Evolutionary conservation across 2,888 invertebrate genomes (phyloP).

Genomic region (Polietes domitor): DNA sequence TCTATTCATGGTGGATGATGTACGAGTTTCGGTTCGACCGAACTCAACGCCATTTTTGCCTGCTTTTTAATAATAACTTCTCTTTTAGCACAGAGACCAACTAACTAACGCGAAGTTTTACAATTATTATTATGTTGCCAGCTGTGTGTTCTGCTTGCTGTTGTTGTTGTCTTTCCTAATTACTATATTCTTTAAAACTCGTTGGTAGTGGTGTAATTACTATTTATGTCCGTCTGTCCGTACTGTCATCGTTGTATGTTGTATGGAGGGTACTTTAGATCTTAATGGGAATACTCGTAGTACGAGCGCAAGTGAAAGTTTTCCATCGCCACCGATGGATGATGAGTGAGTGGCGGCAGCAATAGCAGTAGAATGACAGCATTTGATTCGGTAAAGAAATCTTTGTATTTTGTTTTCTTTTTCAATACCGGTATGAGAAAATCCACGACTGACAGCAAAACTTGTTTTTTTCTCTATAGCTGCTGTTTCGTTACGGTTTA

Average conservation of each 20-base stretch:
- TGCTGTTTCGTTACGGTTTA: constrained; percentile 1
- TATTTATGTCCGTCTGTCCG: not conserved
- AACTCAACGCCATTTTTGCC: too few species aligned
- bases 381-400: constrained; percentile 44
- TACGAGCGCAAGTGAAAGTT: constrained; percentile 64
- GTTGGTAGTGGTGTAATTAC: constrained; percentile 1
- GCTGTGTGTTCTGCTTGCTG: too few species aligned
- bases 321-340: constrained; percentile 37
- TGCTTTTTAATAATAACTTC: not conserved
- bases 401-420: not conserved
- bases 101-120: not conserved
- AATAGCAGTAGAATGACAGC: constrained; percentile 48
- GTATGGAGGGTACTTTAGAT: not conserved
- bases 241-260: not conserved
- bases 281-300: not conserved
- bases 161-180: not conserved
- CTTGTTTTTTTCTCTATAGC: not conserved
- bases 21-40: too few species aligned
- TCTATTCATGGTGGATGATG: too few species aligned
- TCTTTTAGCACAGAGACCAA: not conserved
- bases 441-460: not conserved
- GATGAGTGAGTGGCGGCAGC: constrained; percentile 5
- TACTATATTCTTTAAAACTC: not conserved
- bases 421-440: not conserved
- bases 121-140: constrained; percentile 3